phyloP scores from a whole-genome alignment of 2,113 vertebrate genomes.

The Merops nubicus region DNA sequence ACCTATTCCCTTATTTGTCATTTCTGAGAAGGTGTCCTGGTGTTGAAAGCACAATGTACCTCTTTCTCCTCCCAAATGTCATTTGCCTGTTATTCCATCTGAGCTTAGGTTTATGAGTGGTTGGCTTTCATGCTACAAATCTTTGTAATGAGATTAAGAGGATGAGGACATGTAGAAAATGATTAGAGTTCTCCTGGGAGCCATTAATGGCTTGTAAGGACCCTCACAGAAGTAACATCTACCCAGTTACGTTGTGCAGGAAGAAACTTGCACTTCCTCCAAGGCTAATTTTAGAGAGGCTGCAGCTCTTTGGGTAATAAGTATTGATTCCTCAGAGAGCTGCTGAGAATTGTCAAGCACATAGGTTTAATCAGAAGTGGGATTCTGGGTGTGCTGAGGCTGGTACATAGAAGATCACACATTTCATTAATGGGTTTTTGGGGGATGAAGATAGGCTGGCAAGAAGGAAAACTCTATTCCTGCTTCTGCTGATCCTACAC shows the following conservation, averaged over 20 bases:
- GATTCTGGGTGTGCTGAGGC: background rate
- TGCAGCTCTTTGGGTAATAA: background rate
- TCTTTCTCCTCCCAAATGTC: background rate
- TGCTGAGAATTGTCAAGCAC: background rate
- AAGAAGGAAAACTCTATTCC: background rate
- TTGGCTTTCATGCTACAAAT: background rate
- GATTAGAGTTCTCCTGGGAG: conserved; percentile 17
- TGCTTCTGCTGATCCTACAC: fast-evolving
- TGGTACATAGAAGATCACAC: background rate
- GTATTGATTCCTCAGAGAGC: background rate
- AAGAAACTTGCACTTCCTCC: background rate
- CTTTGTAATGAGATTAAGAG: background rate
- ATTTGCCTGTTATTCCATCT: background rate
- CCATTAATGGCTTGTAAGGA: background rate
- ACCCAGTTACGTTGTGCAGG: background rate
- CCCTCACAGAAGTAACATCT: background rate
- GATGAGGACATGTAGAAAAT: conserved; percentile 16
- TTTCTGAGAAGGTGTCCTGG: background rate
- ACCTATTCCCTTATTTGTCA: background rate
- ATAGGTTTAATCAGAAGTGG: background rate
- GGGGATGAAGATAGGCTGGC: background rate
- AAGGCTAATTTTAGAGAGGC: conserved; percentile 2
- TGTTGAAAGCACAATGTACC: background rate
- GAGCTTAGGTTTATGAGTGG: background rate
- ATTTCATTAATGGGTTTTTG: background rate